Conservation (phyloP, 1,140 invertebrate species). For the Lordiphosa clarofinis region DNA sequence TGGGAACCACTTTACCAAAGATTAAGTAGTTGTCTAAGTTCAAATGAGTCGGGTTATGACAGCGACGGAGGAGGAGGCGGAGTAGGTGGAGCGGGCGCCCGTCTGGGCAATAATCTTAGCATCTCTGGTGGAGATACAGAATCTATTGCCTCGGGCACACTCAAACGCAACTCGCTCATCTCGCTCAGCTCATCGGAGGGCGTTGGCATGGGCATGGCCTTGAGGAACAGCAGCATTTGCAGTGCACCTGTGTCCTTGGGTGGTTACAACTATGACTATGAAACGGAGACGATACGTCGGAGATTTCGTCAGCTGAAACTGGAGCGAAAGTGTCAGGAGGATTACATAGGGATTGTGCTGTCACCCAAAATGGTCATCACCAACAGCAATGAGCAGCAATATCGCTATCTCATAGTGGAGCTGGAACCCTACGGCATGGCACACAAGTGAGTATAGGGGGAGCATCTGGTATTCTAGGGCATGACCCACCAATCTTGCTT, state of each 20-base stretch:
- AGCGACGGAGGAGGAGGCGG: slow-evolving; percentile 86
- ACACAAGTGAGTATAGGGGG: slow-evolving; percentile 82
- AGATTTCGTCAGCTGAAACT: slow-evolving; percentile 82
- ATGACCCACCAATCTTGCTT: not conserved
- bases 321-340: slow-evolving; percentile 83
- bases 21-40: slow-evolving; percentile 87
- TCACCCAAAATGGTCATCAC: slow-evolving; percentile 83
- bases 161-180: slow-evolving; percentile 74
- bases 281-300: slow-evolving; percentile 69
- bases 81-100: slow-evolving; percentile 80
- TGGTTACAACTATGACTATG: slow-evolving; percentile 76
- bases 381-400: slow-evolving; percentile 82
- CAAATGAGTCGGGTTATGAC: slow-evolving; percentile 91
- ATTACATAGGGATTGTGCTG: slow-evolving; percentile 86
- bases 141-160: slow-evolving; percentile 79
- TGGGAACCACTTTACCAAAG: slow-evolving; percentile 81
- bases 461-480: not conserved
- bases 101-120: slow-evolving; percentile 79
- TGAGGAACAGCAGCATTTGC: slow-evolving; percentile 64
- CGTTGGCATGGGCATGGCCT: slow-evolving; percentile 45
- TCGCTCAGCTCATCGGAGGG: slow-evolving; percentile 74
- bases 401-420: slow-evolving; percentile 90
- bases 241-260: slow-evolving; percentile 68
- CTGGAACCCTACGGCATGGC: slow-evolving; percentile 90
- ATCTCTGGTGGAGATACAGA: slow-evolving; percentile 79